Evolutionary conservation across 2,113 vertebrate genomes (phyloP), one percentile per base, ranked within the genome.

Genomic region (Reinhardtius hippoglossoides): DNA sequence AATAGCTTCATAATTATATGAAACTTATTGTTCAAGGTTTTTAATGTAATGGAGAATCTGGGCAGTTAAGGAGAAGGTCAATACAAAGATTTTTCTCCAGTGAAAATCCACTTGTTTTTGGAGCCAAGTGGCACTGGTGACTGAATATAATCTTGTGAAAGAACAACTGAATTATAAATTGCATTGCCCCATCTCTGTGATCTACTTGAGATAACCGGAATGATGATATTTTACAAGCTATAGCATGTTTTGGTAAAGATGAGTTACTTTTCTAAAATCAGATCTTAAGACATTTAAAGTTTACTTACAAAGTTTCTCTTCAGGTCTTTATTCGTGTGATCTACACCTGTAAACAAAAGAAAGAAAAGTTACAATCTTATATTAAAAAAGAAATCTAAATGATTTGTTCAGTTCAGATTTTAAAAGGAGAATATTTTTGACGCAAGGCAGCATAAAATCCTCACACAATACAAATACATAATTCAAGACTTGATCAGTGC

Each of bases 231-330:
- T 48, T 56, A 48, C 2, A 3, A 9, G 6, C 27, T 71, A 18
- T 9, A 62, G 71, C 24, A 1, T 9, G 5, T 79, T 62, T 42
- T 52, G n/a, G 10, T 35, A 0, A 3, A 67, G 12, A 58, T 46
- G 42, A 37, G 20, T 26, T 69, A n/a, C 70, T 68, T 10, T 48
- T 67, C 1, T 12, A 40, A 64, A 67, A 59, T 72, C 18, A 10
- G 12, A 44, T 65, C 24, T 66, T 2, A 57, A 65, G 63, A 3
- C 27, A 52, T 57, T 46, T 62, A 13, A 24, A 67, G 60, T 78
- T 57, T 71, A 91, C 89, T 91, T 71, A 92, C 91, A 90, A 88
- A 92, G 82, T 92, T 92, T 65, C 74, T 92, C 64, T 46, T 78
- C 65, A 91, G 84, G 76, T 90, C 87, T 44, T 78, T 78, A 72